phyloP scores from a whole-genome alignment of 2,888 invertebrate genomes.

The Phoronis australis region DNA sequence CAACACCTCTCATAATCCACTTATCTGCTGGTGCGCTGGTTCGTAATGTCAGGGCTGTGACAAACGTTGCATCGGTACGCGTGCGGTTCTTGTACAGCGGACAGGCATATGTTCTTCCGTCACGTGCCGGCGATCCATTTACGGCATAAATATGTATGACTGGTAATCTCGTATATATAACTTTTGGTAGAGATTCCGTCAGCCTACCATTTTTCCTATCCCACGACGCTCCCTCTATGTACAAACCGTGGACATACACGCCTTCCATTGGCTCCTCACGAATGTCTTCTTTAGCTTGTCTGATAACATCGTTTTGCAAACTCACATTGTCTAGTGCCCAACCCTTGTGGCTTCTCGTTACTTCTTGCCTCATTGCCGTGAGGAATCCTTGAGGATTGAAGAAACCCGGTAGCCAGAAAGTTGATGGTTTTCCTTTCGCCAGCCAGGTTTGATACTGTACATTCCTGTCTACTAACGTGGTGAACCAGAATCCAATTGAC shows the following conservation, averaged over 20 bases:
- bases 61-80: slow-evolving; percentile 76
- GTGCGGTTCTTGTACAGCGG: slow-evolving; percentile 84
- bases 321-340: slow-evolving; percentile 53
- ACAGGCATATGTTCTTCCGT: slow-evolving; percentile 79
- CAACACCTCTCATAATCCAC: slow-evolving; percentile 94
- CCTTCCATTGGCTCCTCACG: slow-evolving; percentile 83
- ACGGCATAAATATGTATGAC: slow-evolving; percentile 75
- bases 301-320: slow-evolving; percentile 53
- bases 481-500: slow-evolving; percentile 98
- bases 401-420: slow-evolving; percentile 98
- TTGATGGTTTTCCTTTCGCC: slow-evolving; percentile 70
- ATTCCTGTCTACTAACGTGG: slow-evolving; percentile 87
- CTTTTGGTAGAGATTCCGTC: slow-evolving; percentile 74
- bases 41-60: slow-evolving; percentile 65
- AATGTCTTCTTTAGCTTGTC: slow-evolving; percentile 53
- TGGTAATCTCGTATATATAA: slow-evolving; percentile 73
- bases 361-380: slow-evolving; percentile 55
- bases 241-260: slow-evolving; percentile 78
- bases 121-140: slow-evolving; percentile 57
- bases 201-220: slow-evolving; percentile 68
- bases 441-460: slow-evolving; percentile 81
- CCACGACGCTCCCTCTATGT: slow-evolving; percentile 85
- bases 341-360: slow-evolving; percentile 53
- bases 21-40: slow-evolving; percentile 68
- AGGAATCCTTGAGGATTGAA: slow-evolving; percentile 80